phyloP scores from a whole-genome alignment of 64 coral and sea anemone genomes.

The Montipora sp. region DNA sequence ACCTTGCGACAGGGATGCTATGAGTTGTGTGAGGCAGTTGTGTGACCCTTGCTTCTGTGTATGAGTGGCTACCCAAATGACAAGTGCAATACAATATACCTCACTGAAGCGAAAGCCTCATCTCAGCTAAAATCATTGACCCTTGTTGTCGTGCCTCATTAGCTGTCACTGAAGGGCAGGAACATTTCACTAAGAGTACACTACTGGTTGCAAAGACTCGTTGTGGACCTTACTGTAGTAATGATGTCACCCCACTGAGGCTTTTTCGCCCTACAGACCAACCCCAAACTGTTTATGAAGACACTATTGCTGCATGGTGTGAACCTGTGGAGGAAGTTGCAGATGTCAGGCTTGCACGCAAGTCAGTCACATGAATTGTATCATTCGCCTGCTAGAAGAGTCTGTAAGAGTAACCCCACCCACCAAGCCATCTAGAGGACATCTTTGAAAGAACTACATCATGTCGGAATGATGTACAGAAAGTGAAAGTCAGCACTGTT shows the following conservation, averaged over 20 bases:
- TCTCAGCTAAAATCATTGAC: slow-evolving; percentile 19
- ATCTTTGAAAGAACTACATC: neutral
- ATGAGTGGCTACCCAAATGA: neutral
- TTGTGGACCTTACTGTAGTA: slow-evolving; percentile 22
- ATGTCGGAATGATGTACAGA: neutral
- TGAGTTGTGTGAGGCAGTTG: neutral
- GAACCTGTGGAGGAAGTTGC: neutral
- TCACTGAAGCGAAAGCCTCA: slow-evolving; percentile 34
- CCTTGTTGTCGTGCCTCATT: neutral
- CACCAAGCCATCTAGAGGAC: neutral
- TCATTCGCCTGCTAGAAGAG: neutral
- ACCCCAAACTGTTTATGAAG: neutral
- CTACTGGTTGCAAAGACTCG: slow-evolving; percentile 39
- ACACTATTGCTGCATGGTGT: slow-evolving; percentile 26
- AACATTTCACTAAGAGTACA: slow-evolving; percentile 5
- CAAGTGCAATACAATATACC: neutral
- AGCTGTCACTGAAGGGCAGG: neutral
- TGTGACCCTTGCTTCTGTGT: neutral
- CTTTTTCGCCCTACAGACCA: slow-evolving; percentile 18
- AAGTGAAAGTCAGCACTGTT: slow-evolving; percentile 15
- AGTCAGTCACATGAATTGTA: neutral
- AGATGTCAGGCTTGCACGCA: neutral
- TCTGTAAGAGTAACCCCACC: neutral
- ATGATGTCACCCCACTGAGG: neutral
- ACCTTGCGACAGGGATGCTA: neutral